phyloP scores from a whole-genome alignment of 2,113 vertebrate genomes.

The Python bivittatus region DNA sequence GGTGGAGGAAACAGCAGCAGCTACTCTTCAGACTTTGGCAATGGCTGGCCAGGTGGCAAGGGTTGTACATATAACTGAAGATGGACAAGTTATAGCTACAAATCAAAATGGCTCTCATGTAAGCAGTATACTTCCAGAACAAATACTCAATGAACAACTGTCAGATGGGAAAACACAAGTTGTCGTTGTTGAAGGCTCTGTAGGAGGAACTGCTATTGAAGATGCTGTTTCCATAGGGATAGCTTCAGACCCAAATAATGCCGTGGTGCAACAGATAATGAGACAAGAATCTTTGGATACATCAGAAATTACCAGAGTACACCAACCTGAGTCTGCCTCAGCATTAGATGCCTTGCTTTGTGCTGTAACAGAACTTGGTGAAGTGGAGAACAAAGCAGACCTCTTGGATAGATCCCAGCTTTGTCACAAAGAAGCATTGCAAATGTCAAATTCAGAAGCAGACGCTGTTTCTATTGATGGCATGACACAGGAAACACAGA shows the following conservation, averaged over 20 bases:
- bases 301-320: constrained; percentile 55
- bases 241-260: constrained; percentile 58
- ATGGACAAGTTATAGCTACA: constrained; percentile 87
- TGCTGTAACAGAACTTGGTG: constrained; percentile 89
- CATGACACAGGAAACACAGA: constrained; percentile 60
- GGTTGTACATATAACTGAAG: constrained; percentile 94
- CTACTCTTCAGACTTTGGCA: constrained; percentile 92
- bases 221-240: constrained; percentile 59
- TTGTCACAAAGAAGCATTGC: constrained; percentile 64
- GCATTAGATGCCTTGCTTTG: constrained; percentile 92
- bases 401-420: constrained; percentile 54
- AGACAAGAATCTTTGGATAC: constrained; percentile 67
- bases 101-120: constrained; percentile 68
- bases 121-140: constrained; percentile 69
- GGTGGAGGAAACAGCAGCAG: constrained; percentile 90
- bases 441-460: constrained; percentile 63
- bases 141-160: constrained; percentile 70
- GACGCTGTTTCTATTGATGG: constrained; percentile 38
- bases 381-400: constrained; percentile 67
- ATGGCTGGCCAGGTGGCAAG: constrained; percentile 92
- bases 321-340: constrained; percentile 79
- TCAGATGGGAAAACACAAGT: constrained; percentile 82
- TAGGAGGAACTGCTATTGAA: constrained; percentile 54
- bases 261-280: constrained; percentile 71
- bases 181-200: constrained; percentile 83